Conservation (phyloP, 2,797 vertebrate species). For the Pseudopleuronectes americanus region DNA sequence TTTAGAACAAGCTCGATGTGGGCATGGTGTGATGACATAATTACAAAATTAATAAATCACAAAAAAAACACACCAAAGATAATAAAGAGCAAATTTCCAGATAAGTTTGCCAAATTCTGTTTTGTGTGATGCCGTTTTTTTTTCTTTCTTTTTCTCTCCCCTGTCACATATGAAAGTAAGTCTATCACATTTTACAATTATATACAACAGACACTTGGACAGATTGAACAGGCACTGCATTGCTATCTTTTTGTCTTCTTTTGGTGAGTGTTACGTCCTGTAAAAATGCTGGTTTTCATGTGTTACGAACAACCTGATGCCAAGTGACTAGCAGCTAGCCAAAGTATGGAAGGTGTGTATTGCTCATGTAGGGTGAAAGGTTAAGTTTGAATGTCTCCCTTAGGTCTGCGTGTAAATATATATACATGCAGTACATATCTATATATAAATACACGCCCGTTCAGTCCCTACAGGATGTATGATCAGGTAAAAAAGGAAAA, state of each 20-base stretch:
- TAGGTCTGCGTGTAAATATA: constrained; percentile 60
- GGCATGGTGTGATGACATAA: constrained; percentile 87
- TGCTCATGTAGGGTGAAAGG: constrained; percentile 88
- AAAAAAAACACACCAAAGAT: constrained; percentile 55
- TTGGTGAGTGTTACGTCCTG: constrained; percentile 82
- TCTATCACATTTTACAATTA: constrained; percentile 91
- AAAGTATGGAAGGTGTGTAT: constrained; percentile 79
- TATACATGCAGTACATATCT: no score
- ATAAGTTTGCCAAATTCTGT: constrained; percentile 91
- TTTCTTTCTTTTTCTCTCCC: constrained; percentile 62
- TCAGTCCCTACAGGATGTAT: constrained; percentile 88
- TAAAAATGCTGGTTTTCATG: constrained; percentile 90
- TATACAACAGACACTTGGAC: constrained; percentile 96
- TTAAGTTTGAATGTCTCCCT: constrained; percentile 82
- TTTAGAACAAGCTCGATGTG: constrained; percentile 84
- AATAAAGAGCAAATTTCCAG: constrained; percentile 79
- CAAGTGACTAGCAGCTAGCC: constrained; percentile 84
- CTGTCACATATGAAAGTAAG: constrained; percentile 86
- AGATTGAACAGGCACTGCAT: constrained; percentile 99
- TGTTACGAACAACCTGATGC: constrained; percentile 93
- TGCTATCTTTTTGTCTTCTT: constrained; percentile 85
- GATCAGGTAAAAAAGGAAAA: constrained; percentile 87
- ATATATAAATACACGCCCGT: no score
- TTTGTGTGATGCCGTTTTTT: constrained; percentile 76
- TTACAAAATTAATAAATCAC: constrained; percentile 70